phyloP scores from a whole-genome alignment of 1,140 invertebrate genomes.

The Conus betulinus region DNA sequence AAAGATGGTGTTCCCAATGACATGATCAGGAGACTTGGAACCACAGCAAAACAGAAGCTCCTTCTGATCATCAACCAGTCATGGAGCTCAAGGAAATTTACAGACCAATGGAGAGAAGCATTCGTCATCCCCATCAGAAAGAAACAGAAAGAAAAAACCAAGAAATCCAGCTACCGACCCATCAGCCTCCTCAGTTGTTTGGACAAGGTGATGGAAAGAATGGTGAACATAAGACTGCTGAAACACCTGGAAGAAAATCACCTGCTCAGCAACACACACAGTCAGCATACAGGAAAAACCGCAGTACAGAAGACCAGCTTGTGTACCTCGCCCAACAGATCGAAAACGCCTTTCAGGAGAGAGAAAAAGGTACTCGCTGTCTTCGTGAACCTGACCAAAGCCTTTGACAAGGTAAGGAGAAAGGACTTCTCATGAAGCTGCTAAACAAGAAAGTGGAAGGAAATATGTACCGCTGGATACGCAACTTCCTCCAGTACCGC shows the following conservation, averaged over 20 bases:
- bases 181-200: conserved; percentile 14
- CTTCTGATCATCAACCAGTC: neutral
- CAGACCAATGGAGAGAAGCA: neutral
- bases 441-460: conserved; percentile 4
- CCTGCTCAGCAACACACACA: neutral
- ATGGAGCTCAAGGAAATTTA: neutral
- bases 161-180: conserved; percentile 9
- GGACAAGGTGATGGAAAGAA: conserved; percentile 9
- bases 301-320: conserved; percentile 12
- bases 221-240: neutral
- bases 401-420: conserved; percentile 40
- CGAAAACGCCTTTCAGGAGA: conserved; percentile 36
- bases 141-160: neutral
- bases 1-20: neutral
- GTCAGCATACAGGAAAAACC: neutral
- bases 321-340: neutral
- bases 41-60: neutral
- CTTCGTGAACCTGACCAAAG: conserved; percentile 36
- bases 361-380: conserved; percentile 32
- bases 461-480: conserved; percentile 5
- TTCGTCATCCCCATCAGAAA: neutral
- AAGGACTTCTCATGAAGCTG: conserved; percentile 34
- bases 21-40: neutral
- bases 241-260: neutral
- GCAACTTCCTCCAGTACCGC: neutral